These are phyloP conservation scores for Leptinotarsa rubiginosa DNA, from an alignment of 2,888 invertebrate genomes.

Conservation along the genomic window DNA sequence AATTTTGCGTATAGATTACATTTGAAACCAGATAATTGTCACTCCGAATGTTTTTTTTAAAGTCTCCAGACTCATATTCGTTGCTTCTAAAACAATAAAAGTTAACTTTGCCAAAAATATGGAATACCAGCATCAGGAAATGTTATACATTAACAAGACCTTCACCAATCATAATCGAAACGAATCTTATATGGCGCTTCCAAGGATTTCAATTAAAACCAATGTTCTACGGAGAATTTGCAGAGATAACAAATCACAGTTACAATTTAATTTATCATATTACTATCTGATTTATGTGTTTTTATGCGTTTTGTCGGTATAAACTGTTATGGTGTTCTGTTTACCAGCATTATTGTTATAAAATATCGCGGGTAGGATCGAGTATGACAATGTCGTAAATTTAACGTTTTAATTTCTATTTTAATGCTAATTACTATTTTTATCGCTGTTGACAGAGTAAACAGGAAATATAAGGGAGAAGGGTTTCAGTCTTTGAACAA, in stretches of 20 bases:
- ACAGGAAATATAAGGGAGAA: background rate
- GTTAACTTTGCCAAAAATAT: no score
- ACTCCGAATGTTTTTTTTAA: no score
- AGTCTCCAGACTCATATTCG: no score
- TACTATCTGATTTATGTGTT: constrained; percentile 20
- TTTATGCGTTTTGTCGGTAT: constrained; percentile 8
- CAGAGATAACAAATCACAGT: constrained; percentile 24
- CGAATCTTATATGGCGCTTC: background rate
- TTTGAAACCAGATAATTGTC: no score
- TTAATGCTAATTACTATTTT: constrained; percentile 11
- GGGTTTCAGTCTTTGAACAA: background rate
- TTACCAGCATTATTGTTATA: constrained; percentile 15
- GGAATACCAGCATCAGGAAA: no score
- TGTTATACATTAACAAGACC: background rate
- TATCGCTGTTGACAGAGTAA: background rate
- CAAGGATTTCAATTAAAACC: constrained; percentile 11
- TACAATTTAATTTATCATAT: constrained; percentile 24
- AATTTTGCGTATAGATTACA: no score
- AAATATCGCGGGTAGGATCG: constrained; percentile 5
- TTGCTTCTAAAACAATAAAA: no score
- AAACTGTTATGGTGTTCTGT: constrained; percentile 1
- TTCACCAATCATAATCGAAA: constrained; percentile 7
- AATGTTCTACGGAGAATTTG: constrained; percentile 6
- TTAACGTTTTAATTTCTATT: constrained; percentile 4
- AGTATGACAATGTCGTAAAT: constrained; percentile 2